Evolutionary conservation across 2,113 vertebrate genomes (phyloP), one percentile per base, ranked within the genome.

Genomic region (Myotis yumanensis): DNA sequence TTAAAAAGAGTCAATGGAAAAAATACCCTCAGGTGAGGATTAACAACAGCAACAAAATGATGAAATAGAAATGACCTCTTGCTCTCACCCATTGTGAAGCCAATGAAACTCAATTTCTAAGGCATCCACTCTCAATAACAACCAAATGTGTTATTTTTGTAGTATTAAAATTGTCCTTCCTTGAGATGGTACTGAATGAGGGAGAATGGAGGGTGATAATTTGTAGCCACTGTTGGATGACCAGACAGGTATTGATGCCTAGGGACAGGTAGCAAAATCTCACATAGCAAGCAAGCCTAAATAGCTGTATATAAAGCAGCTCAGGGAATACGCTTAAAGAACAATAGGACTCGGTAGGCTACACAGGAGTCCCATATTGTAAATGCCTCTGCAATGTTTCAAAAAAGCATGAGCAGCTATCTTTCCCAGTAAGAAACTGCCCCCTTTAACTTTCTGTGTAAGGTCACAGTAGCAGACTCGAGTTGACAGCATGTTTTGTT

Each of bases 311-410:
- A 32, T 81, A 68, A 94, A 91, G 66, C 64, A 95, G 8, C 23
- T 48, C 18, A 8, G 43, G 35, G 11, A 48, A 40, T 20, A 93
- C 37, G 6, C 30, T 80, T 80, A n/a, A 32, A 71, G 37, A 92
- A 62, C 91, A 87, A 64, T 17, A 80, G 69, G 28, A 77, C 8
- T 75, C 12, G 11, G 28, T 10, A 66, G 46, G 5, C 66, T 48
- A 84, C 16, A 37, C 57, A n/a, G 0, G 2, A 68, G 43, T 32
- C 8, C 14, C 32, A 20, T 76, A 12, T 59, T 86, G 43, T 69
- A 89, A 94, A 94, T 59, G 15, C 5, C 32, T 90, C 90, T 86
- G 28, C 64, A 79, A 1, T 86, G 43, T 87, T 93, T 93, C 83
- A 72, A 93, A 68, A 64, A 95, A 91, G 40, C 30, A 84, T 2